A percentile compares a stretch with the other conserved stretches of the same genome.
Evolutionary conservation across 1,140 invertebrate species (phyloP).

Genomic region (Saccostrea glomerata): DNA sequence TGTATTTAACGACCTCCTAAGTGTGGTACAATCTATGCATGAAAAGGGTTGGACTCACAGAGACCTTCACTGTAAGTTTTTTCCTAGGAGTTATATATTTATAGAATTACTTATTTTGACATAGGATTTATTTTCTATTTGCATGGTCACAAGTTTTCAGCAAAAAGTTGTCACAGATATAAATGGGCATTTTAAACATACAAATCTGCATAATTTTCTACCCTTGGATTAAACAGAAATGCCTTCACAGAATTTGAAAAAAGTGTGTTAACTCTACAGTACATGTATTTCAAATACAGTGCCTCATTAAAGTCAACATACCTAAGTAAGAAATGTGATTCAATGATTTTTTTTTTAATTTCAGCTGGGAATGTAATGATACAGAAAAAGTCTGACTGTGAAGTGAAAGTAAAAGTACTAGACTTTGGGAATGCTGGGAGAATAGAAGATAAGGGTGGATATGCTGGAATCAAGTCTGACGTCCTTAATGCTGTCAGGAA

Average conservation of each 20-base stretch:
- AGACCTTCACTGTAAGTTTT: conserved; percentile 62
- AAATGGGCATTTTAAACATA: background rate
- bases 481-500: conserved; percentile 48
- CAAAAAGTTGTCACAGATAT: background rate
- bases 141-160: background rate
- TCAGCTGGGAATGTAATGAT: conserved; percentile 65
- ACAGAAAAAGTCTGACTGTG: conserved; percentile 46
- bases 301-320: background rate
- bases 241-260: background rate
- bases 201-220: background rate
- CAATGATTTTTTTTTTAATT: background rate
- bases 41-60: conserved; percentile 62
- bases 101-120: too few relatives aligned
- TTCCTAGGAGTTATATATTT: too few relatives aligned
- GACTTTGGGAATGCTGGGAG: conserved; percentile 62
- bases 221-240: background rate
- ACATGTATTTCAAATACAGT: background rate
- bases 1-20: conserved; percentile 61
- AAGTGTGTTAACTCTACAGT: too few relatives aligned
- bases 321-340: background rate
- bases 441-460: conserved; percentile 48
- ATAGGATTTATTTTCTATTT: too few relatives aligned
- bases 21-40: conserved; percentile 60
- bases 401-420: conserved; percentile 56
- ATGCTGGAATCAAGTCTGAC: conserved; percentile 44